Conservation (phyloP, 64 coral and sea anemone species). For the Actinia tenebrosa region DNA sequence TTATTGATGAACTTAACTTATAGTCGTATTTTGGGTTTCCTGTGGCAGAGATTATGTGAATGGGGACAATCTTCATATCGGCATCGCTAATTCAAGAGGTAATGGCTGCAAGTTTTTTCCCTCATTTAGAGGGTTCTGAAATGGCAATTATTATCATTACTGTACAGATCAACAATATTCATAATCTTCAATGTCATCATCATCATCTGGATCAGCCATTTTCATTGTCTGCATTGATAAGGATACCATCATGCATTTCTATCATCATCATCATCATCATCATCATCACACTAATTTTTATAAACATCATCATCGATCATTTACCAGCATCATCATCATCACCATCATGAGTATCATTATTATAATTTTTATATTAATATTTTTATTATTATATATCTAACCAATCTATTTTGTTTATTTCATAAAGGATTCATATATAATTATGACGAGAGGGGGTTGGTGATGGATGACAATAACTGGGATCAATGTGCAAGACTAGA, state of each 20-base stretch:
- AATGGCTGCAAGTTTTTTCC: not conserved
- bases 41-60: not conserved
- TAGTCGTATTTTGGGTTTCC: not conserved
- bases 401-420: not conserved
- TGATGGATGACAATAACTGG: not conserved
- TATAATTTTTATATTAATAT: too few relatives aligned
- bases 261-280: too few relatives aligned
- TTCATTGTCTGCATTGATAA: too few relatives aligned
- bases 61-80: constrained; percentile 14
- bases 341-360: not conserved
- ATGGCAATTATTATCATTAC: too few relatives aligned
- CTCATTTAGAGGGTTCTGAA: too few relatives aligned
- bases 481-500: constrained; percentile 8
- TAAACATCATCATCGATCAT: too few relatives aligned
- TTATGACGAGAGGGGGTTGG: constrained; percentile 1
- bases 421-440: constrained; percentile 5
- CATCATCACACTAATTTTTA: too few relatives aligned
- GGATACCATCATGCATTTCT: too few relatives aligned
- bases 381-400: not conserved
- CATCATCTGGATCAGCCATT: too few relatives aligned
- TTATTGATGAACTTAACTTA: not conserved
- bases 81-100: constrained; percentile 7
- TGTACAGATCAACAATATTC: too few relatives aligned
- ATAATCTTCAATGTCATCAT: too few relatives aligned
- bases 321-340: too few relatives aligned